Conservation (phyloP, 1,140 invertebrate genomes). For the Brachionus paranguensis region DNA sequence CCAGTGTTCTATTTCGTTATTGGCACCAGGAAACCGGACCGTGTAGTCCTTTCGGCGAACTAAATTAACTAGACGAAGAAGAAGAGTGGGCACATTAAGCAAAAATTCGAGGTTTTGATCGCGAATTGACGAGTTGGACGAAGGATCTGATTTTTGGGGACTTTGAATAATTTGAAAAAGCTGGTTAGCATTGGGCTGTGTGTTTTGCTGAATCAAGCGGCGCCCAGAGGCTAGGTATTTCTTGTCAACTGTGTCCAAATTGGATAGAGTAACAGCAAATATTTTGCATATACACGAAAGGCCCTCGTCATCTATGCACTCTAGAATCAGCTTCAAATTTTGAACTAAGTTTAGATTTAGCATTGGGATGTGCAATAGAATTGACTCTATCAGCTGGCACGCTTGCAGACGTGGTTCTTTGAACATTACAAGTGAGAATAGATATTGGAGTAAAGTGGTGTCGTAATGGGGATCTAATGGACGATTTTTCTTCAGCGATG, state of each 20-base stretch:
- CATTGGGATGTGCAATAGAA: slow-evolving; percentile 46
- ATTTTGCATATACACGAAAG: slow-evolving; percentile 54
- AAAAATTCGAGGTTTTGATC: slow-evolving; percentile 37
- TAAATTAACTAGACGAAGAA: slow-evolving; percentile 39
- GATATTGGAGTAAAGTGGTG: slow-evolving; percentile 43
- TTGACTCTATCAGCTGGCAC: slow-evolving; percentile 53
- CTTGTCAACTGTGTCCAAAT: slow-evolving; percentile 54
- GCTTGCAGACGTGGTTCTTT: slow-evolving; percentile 51
- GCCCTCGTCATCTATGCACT: slow-evolving; percentile 48
- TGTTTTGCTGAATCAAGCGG: slow-evolving; percentile 40
- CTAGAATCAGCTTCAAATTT: slow-evolving; percentile 48
- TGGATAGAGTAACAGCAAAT: slow-evolving; percentile 53
- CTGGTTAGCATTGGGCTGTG: slow-evolving; percentile 42
- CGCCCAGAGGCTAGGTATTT: neutral
- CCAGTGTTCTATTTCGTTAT: slow-evolving; percentile 37
- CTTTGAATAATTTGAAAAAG: slow-evolving; percentile 4
- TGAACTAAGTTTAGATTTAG: slow-evolving; percentile 42
- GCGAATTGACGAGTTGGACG: slow-evolving; percentile 21
- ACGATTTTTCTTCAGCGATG: neutral
- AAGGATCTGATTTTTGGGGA: slow-evolving; percentile 49
- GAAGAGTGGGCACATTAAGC: slow-evolving; percentile 19
- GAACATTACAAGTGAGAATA: slow-evolving; percentile 49
- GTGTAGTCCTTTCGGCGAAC: slow-evolving; percentile 9
- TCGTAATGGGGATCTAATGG: neutral
- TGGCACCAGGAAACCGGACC: slow-evolving; percentile 3